Conservation (phyloP, 2,888 invertebrate genomes). For the Operophtera brumata region DNA sequence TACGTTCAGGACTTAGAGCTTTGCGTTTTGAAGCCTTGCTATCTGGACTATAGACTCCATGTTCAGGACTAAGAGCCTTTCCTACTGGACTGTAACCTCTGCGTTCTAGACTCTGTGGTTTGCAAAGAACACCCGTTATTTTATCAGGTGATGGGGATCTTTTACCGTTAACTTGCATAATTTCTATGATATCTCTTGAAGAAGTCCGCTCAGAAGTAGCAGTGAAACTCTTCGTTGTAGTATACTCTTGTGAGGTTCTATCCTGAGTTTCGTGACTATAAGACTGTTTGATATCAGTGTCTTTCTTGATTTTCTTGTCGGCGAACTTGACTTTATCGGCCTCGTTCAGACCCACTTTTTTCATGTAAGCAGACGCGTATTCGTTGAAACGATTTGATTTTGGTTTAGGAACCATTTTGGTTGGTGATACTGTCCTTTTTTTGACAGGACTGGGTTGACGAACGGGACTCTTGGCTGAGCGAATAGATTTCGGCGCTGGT, state of each 20-base stretch:
- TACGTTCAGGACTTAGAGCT: conserved; percentile 37
- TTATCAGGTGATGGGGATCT: conserved; percentile 63
- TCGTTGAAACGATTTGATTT: conserved; percentile 70
- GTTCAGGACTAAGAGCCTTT: conserved; percentile 36
- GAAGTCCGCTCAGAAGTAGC: conserved; percentile 46
- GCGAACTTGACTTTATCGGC: conserved; percentile 54
- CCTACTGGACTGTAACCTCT: conserved; percentile 32
- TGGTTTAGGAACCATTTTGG: conserved; percentile 55
- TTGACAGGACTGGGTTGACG: conserved; percentile 69
- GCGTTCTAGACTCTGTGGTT: conserved; percentile 39
- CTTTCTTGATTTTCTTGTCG: conserved; percentile 49
- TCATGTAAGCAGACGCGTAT: conserved; percentile 75
- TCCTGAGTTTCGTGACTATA: conserved; percentile 44
- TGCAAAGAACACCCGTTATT: conserved; percentile 44
- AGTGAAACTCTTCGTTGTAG: conserved; percentile 45
- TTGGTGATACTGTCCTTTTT: conserved; percentile 63
- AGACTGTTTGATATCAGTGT: conserved; percentile 39
- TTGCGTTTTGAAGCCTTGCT: conserved; percentile 33
- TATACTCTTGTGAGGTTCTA: conserved; percentile 45
- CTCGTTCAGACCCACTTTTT: conserved; percentile 68
- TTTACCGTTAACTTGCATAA: conserved; percentile 55
- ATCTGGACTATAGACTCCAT: conserved; percentile 31
- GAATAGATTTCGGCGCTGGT: conserved; percentile 42
- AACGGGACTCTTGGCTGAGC: conserved; percentile 45
- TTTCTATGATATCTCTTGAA: conserved; percentile 60